Base-by-base conservation (phyloP, 2,888 invertebrate species). In the Microplitis deprimator region DNA sequence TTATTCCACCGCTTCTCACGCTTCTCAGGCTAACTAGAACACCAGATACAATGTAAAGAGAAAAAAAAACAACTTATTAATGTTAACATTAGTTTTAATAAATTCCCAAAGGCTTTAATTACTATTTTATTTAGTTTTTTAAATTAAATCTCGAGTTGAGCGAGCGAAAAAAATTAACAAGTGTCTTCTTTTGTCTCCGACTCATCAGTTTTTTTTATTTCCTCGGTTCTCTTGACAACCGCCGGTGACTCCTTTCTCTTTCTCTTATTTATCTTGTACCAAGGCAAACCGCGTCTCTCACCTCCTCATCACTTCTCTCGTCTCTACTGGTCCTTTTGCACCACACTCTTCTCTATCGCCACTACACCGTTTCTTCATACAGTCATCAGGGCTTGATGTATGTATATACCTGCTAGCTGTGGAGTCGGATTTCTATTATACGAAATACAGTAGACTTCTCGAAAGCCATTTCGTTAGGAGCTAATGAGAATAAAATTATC, bases 211-310 rank as follows among this genome's bases (percentile, higher is more conserved):
- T 65, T 29, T 29, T 29, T 65, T 65, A 8, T 10, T 10, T 65
- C 38, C 65, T 29, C 1, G 1, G 17, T 29, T 65, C 29, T 65
- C 38, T n/a, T 71, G 61, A 38, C 71, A 70, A 20, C 6, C 38
- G 29, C 29, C 29, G 4, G 29, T 29, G 4, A 39, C 20, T 39
- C 13, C 60, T 39, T 61, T 39, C n/a, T 39, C 39, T 71, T 60
- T 71, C 61, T 71, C 39, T 71, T 61, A 71, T 71, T 76, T 72
- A 67, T 67, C 60, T 76, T 67, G 62, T 65, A 76, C 72, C 76
- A 76, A 76, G 76, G 76, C 61, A 76, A 76, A 76, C 76, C 71
- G 68, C 76, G 67, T 72, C 72, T 67, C 68, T 72, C 67, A 62
- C 72, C 17, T n/a, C 68, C 41, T 7, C 64, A n/a, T 72, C 72